phyloP scores from a whole-genome alignment of 2,113 vertebrate species.

The Rissa tridactyla region DNA sequence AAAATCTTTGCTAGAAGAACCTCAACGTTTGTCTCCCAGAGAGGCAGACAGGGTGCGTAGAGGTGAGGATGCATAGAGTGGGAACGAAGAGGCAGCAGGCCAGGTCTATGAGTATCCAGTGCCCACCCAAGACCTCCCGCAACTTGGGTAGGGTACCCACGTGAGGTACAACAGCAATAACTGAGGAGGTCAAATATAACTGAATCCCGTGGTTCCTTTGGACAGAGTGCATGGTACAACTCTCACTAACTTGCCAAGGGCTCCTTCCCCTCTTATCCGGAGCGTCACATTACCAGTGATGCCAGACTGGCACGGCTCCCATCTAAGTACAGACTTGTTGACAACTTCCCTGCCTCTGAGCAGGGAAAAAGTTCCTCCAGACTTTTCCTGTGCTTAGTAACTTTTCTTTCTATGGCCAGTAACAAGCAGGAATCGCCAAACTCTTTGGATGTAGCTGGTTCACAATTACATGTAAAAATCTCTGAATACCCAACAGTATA shows the following conservation, averaged over 20 bases:
- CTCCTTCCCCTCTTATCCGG: background rate
- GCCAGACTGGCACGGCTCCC: background rate
- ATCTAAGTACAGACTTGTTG: background rate
- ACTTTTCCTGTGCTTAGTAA: background rate
- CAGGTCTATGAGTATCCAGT: background rate
- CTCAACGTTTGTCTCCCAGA: background rate
- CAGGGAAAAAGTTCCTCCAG: background rate
- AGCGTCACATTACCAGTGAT: background rate
- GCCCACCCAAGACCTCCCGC: background rate
- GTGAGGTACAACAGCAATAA: background rate
- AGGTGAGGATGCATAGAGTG: background rate
- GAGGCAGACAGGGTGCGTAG: background rate
- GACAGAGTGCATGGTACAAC: background rate
- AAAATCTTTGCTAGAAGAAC: background rate
- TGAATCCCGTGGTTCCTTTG: rapidly evolving
- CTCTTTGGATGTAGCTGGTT: background rate
- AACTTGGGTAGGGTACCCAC: rapidly evolving
- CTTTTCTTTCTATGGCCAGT: background rate
- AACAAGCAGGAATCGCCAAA: background rate
- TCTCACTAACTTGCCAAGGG: background rate
- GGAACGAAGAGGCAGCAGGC: background rate
- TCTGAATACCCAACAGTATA: background rate
- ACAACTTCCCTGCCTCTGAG: background rate
- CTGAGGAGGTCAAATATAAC: background rate
- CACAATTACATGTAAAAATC: background rate